Evolutionary conservation across 1,140 invertebrate species (phyloP), one percentile per base, ranked within the genome.

Genomic region (Drosophila eugracilis): DNA sequence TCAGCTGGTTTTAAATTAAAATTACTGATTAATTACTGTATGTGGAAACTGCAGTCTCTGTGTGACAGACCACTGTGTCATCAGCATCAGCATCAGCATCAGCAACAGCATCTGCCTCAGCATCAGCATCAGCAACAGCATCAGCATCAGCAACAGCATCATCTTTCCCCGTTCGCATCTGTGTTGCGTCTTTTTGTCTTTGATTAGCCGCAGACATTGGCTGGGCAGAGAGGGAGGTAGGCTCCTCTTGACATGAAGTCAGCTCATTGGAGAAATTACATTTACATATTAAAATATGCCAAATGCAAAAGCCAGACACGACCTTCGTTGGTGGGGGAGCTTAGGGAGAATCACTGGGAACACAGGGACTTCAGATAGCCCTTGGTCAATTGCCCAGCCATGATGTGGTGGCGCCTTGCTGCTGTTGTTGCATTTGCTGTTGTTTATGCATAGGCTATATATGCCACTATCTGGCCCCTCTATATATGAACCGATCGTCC

Each of bases 271-370:
- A 88, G 83, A 86, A 86, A 86, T 86, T 86, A 76, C 83, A 86
- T 86, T 86, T 86, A 86, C 78, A 86, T 86, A 88, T 88, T 86
- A 86, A 86, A 88, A 86, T 86, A 86, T 86, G 83, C 78, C 83
- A 86, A 78, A 81, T 75, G 77, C 54, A 73, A 45, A 74, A 36
- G 49, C 58, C 70, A 74, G 59, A 74, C 57, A 65, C 30, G 24
- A 42, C 15, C 41, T 24, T 53, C 19, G 37, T 22, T 12, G 58
- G 14, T 22, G 7, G 12, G 58, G n/a, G 10, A 50, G 21, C 59
- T 26, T 10, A 24, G 6, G 41, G 54, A 22, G 21, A 21, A 17
- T 14, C 39, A 5, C 24, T 17, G 57, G 32, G n/a, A n/a, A n/a
- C n/a, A 30, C 57, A 55, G 57, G 49, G 32, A 55, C 49, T 57